These are phyloP conservation scores for Champsocephalus esox DNA, from an alignment of 2,797 vertebrate species.

Conservation along the genomic window DNA sequence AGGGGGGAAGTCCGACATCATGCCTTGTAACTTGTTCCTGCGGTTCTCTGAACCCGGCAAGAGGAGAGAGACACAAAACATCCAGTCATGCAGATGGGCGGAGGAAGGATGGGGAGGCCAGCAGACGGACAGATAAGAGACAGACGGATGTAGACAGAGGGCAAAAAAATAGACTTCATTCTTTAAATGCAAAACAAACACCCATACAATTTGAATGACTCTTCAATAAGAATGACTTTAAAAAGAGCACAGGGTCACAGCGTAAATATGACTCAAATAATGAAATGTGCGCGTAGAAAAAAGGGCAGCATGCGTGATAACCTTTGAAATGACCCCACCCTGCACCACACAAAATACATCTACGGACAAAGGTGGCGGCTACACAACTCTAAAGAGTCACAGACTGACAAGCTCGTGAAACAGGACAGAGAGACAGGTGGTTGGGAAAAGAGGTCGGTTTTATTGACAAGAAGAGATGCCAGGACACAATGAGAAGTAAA, in stretches of 20 bases:
- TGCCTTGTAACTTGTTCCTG: constrained; percentile 91
- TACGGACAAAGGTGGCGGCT: constrained; percentile 67
- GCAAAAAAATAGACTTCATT: constrained; percentile 40
- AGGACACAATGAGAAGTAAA: constrained; percentile 80
- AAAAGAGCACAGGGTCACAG: constrained; percentile 37
- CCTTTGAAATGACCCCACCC: constrained; percentile 54
- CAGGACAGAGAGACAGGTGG: constrained; percentile 80
- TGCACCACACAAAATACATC: constrained; percentile 48
- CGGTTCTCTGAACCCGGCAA: constrained; percentile 86
- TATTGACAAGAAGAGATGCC: constrained; percentile 81
- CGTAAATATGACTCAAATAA: constrained; percentile 51
- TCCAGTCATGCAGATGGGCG: constrained; percentile 74
- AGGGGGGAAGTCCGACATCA: constrained; percentile 90
- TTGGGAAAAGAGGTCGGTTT: constrained; percentile 81
- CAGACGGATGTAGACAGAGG: constrained; percentile 39
- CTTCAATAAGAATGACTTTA: constrained; percentile 35
- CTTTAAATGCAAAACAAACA: constrained; percentile 33
- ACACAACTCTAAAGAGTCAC: constrained; percentile 65
- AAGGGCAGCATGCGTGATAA: constrained; percentile 71
- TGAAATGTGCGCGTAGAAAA: constrained; percentile 58
- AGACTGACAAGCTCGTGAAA: constrained; percentile 76
- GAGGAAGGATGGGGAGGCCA: constrained; percentile 45
- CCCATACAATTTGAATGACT: constrained; percentile 17
- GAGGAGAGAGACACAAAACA: constrained; percentile 78
- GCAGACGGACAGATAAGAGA: constrained; percentile 49